Evolutionary conservation across 2,888 invertebrate genomes (phyloP).

Genomic region (Papilio protenor): DNA sequence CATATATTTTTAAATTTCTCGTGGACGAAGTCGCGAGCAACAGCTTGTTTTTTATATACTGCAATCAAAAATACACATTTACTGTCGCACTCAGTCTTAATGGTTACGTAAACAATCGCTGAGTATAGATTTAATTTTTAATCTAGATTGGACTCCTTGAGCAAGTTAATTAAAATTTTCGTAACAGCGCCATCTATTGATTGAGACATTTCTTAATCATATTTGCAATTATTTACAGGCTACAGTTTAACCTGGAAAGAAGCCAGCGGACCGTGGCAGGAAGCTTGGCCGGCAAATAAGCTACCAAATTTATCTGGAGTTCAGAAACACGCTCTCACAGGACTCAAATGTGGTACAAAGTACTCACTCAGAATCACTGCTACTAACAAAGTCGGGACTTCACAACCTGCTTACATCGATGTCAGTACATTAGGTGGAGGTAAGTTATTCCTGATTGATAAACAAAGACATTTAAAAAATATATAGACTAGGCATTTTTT

Average conservation of each 20-base stretch:
- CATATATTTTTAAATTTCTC: too few species aligned
- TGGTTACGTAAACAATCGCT: too few species aligned
- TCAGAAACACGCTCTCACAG: constrained; percentile 87
- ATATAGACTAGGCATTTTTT: too few species aligned
- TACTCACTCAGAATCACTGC: constrained; percentile 93
- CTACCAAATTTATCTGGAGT: constrained; percentile 81
- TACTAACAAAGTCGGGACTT: constrained; percentile 92
- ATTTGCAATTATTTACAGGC: constrained; percentile 57
- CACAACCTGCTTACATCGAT: constrained; percentile 87
- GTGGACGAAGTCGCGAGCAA: too few species aligned
- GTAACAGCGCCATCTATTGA: not conserved
- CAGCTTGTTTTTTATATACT: too few species aligned
- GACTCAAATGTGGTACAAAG: constrained; percentile 92
- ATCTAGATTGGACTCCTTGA: too few species aligned
- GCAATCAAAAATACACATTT: too few species aligned
- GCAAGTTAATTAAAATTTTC: not conserved
- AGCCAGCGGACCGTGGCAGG: constrained; percentile 80
- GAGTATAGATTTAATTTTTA: too few species aligned
- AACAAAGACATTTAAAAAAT: too few species aligned
- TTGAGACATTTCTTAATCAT: not conserved
- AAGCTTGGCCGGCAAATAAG: constrained; percentile 83
- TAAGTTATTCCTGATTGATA: constrained; percentile 48
- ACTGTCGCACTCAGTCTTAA: too few species aligned
- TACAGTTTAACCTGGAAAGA: constrained; percentile 82
- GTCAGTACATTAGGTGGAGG: constrained; percentile 86